Evolutionary conservation across 2,113 vertebrate genomes (phyloP), one percentile per base, ranked within the genome.

Genomic region (Eretmodus cyanostictus): DNA sequence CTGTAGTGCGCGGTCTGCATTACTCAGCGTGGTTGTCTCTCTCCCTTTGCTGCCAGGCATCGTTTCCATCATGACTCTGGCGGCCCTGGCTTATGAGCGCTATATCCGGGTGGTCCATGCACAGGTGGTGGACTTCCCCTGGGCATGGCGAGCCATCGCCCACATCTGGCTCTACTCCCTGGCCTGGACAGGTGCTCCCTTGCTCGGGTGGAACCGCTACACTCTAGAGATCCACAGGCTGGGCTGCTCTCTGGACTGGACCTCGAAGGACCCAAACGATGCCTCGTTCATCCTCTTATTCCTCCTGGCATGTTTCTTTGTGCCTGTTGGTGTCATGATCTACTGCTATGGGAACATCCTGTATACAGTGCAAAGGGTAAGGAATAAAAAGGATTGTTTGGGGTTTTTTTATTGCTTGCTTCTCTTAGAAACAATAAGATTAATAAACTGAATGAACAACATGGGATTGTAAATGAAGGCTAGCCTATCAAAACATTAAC

Each of bases 261-360:
- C 96, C 3, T 98, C 98, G 4, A 98, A 97, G 92, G 97, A 98
- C 49, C 97, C 98, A 68, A 97, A 96, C 4, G 97, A 98, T 80
- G 96, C 96, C 59, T 98, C 97, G 42, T 99, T 98, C 93, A 97
- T 98, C 83, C 96, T 99, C 86, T 95, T 99, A 86, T 98, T 98
- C 54, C 97, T 99, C 87, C 95, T 99, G 66, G 97, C 97, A 89
- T 98, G 98, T 81, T 95, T 98, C 89, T 97, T 97, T 68, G 97
- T 96, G 19, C 98, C 98, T 11, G 93, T 99, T 87, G 97, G 97
- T 3, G 94, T 98, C 88, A 98, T 98, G 95, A 96, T 96, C 71
- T 99, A 98, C 94, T 99, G 98, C 95, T 98, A 98, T n/a, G 97
- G 98, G 16, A 97, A 98, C 91, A 98, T 99, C 94, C 94, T 99